Conservation (phyloP, 2,113 vertebrate species). For the Ibidorhyncha struthersii region DNA sequence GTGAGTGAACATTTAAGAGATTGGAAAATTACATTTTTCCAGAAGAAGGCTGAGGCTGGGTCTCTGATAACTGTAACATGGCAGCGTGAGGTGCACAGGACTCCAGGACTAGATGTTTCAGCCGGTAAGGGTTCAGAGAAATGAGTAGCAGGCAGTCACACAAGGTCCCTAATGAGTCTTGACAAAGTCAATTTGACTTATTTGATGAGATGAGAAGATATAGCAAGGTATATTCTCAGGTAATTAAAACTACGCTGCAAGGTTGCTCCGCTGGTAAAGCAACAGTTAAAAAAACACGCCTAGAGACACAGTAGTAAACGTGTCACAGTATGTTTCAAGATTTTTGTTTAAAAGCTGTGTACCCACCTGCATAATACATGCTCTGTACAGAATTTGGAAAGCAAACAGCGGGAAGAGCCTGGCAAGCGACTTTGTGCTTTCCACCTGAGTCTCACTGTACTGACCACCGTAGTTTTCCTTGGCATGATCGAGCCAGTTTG, state of each 20-base stretch:
- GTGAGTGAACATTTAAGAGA: neutral
- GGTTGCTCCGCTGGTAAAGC: neutral
- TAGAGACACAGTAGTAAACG: fast-evolving
- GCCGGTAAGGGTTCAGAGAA: neutral
- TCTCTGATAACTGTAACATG: fast-evolving
- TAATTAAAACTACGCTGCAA: neutral
- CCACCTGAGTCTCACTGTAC: constrained; percentile 84
- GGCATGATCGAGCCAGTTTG: constrained; percentile 83
- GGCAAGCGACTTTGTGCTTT: constrained; percentile 82
- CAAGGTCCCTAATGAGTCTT: neutral
- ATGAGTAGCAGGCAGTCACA: neutral
- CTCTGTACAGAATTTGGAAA: constrained; percentile 87
- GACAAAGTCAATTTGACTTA: neutral
- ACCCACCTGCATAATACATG: constrained; percentile 85
- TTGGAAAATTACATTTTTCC: fast-evolving
- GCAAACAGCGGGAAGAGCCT: constrained; percentile 85
- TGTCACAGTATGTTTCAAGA: fast-evolving
- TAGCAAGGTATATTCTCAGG: neutral
- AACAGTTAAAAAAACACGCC: neutral
- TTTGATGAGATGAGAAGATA: neutral
- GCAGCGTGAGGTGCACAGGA: neutral
- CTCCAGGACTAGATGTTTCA: neutral
- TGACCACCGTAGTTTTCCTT: constrained; percentile 84
- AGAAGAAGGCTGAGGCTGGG: neutral
- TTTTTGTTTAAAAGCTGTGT: neutral